Base-by-base conservation (phyloP, 2,888 invertebrate species). In the Microchrysa polita region DNA sequence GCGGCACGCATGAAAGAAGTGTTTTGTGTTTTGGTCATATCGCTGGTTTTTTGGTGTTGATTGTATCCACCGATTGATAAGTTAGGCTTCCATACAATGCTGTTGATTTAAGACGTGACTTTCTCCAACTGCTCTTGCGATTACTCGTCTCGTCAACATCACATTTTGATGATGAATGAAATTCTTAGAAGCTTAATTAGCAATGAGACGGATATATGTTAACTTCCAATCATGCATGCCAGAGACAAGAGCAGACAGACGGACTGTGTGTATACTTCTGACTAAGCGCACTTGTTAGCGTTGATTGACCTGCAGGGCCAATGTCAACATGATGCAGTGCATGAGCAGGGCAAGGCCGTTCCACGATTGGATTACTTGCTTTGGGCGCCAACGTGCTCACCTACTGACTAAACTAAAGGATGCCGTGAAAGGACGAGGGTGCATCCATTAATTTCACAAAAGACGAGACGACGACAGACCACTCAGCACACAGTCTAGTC, bases 301-400 rank as follows among this genome's bases (percentile, higher is more conserved):
- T 53, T 67, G 67, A 52, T 69, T 69, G 69, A 69, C 69, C 69
- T 10, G 18, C 16, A 23, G 34, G 20, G 22, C 27, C 53, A 4
- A 22, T 53, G 67, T 53, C 23, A 67, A 52, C 53, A 27, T 53
- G 67, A 23, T 53, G 27, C 53, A 12, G n/a, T 23, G 48, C 53
- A n/a, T 52, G n/a, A 67, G 12, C 1, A 10, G 53, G 22, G n/a
- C 18, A n/a, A 22, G 55, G 34, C 22, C 2, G 22, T 22, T 23
- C 22, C 48, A 20, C 48, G 9, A 22, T 12, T 60, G 60, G 23
- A 4, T 27, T 44, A 10, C 22, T 42, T 44, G 42, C 14, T 65
- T 65, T 65, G 12, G 44, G 44, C 48, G 44, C 65, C 65, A 61
- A 18, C 14, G 12, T 48, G 48, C 14, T n/a, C 48, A 48, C 16